Conservation (phyloP, 2,113 vertebrate genomes). For the Neolamprologus falcicula region DNA sequence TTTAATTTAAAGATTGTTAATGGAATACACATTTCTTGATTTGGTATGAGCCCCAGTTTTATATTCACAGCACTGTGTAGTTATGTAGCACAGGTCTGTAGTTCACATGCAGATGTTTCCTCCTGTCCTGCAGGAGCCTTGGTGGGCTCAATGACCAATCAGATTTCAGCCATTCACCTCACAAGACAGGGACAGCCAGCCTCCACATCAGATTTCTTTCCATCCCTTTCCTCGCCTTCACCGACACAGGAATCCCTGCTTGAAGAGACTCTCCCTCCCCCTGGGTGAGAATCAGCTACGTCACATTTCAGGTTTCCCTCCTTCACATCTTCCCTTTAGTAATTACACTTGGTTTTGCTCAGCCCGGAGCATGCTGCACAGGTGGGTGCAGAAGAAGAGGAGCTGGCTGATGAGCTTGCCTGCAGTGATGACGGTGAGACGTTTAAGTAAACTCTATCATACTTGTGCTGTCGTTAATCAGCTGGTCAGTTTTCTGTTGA, state of each 20-base stretch:
- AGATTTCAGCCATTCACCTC: slow-evolving; percentile 79
- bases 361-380: slow-evolving; percentile 45
- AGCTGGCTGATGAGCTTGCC: slow-evolving; percentile 73
- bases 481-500: not conserved
- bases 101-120: not conserved
- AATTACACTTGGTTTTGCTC: not conserved
- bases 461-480: not conserved
- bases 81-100: not conserved
- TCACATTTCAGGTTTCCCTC: not conserved
- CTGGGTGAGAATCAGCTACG: slow-evolving; percentile 41
- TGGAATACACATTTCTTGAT: not conserved
- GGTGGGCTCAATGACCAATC: slow-evolving; percentile 70
- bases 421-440: slow-evolving; percentile 65
- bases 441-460: not conserved
- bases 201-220: not conserved
- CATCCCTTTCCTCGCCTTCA: not conserved
- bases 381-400: slow-evolving; percentile 72
- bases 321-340: not conserved
- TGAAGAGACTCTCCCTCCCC: not conserved
- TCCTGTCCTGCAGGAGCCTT: slow-evolving; percentile 1
- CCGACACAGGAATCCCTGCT: not conserved
- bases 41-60: not conserved
- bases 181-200: slow-evolving; percentile 28
- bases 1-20: not conserved
- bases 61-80: not conserved